A percentile compares a stretch with the other conserved stretches of the same genome.
Conservation (phyloP, 1,140 invertebrate species). For the Anadara kagoshimensis region DNA sequence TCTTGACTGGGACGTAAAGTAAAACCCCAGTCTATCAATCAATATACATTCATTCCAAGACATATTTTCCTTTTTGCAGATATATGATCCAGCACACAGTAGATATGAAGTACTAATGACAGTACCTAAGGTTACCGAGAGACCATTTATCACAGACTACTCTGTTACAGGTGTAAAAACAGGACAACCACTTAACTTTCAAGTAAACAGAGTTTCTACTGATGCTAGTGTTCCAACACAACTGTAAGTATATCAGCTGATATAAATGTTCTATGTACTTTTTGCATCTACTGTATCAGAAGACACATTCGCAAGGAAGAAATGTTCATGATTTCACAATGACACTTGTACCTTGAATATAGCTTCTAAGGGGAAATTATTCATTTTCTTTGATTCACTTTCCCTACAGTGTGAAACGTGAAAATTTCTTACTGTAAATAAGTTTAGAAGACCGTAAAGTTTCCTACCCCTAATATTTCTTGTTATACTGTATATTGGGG, state of each 20-base stretch:
- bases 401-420: no score
- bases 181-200: conserved; percentile 43
- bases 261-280: no score
- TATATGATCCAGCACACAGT: conserved; percentile 39
- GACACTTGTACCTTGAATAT: no score
- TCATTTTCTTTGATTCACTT: no score
- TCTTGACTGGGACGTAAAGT: no score
- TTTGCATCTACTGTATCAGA: no score
- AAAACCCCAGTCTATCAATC: background rate
- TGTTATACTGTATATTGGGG: background rate
- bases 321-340: no score
- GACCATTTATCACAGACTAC: conserved; percentile 27
- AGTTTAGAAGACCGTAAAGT: no score
- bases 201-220: conserved; percentile 9
- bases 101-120: conserved; percentile 53
- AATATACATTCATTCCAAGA: background rate
- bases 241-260: background rate
- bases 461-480: no score
- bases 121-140: conserved; percentile 28
- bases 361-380: no score
- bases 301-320: no score
- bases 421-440: no score
- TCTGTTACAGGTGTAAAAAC: conserved; percentile 31
- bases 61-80: conserved; percentile 26
- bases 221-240: background rate